phyloP scores from a whole-genome alignment of 2,888 invertebrate genomes.

The Thecocarcelia acutangulata region DNA sequence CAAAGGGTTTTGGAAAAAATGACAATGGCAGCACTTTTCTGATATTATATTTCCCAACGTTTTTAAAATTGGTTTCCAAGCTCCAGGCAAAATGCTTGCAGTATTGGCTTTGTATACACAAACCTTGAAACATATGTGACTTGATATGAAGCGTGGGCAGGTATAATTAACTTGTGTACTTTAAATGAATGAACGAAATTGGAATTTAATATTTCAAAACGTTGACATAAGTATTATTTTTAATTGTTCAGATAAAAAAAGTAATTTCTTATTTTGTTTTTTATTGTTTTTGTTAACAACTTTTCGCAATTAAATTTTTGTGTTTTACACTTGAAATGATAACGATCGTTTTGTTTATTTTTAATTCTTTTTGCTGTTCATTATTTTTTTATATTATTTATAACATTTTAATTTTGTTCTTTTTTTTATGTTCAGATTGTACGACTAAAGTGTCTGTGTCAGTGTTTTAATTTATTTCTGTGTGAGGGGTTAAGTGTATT shows the following conservation, averaged over 20 bases:
- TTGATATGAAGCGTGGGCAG: background rate
- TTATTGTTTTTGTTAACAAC: slow-evolving; percentile 12
- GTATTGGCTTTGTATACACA: too few relatives aligned
- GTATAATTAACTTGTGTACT: background rate
- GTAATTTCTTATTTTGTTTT: background rate
- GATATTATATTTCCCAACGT: too few relatives aligned
- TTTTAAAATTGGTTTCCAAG: too few relatives aligned
- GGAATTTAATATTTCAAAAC: background rate
- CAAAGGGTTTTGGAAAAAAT: too few relatives aligned
- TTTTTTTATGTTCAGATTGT: background rate
- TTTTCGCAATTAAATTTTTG: slow-evolving; percentile 40
- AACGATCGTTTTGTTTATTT: slow-evolving; percentile 37
- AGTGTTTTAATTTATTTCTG: slow-evolving; percentile 3
- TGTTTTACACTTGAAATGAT: slow-evolving; percentile 55
- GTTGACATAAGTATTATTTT: slow-evolving; percentile 17
- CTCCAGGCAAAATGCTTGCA: too few relatives aligned
- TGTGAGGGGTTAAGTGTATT: slow-evolving; percentile 37
- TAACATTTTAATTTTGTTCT: slow-evolving; percentile 16
- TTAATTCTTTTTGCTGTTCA: slow-evolving; percentile 15
- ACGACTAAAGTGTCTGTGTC: slow-evolving; percentile 16
- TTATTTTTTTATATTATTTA: background rate
- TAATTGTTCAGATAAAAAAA: slow-evolving; percentile 8
- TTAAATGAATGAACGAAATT: background rate
- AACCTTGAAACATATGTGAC: too few relatives aligned
- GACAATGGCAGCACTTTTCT: too few relatives aligned